These are phyloP conservation scores for Gnathonemus longibarbis DNA, from an alignment of 2,113 vertebrate species.

Conservation along the genomic window DNA sequence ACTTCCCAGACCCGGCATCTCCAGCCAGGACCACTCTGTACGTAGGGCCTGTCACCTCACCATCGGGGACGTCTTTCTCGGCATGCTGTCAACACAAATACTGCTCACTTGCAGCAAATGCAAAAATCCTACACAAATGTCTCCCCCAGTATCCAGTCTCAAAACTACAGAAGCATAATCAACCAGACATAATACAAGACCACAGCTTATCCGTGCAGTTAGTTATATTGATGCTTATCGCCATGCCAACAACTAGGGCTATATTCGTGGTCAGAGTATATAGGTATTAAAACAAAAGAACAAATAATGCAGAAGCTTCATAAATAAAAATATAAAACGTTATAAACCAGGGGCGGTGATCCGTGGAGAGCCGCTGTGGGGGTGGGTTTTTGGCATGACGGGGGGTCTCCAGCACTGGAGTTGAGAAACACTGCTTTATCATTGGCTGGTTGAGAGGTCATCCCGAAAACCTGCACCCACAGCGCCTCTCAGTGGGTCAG, in stretches of 20 bases:
- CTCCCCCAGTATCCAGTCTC: not conserved
- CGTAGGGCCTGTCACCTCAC: conserved; percentile 24
- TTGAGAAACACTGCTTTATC: no score
- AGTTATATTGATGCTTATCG: not conserved
- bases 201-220: not conserved
- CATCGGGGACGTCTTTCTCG: conserved; percentile 23
- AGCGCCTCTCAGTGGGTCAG: no score
- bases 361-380: no score
- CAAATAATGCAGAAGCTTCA: not conserved
- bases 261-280: not conserved
- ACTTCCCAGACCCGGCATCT: conserved; percentile 59
- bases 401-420: no score
- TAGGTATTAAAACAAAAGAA: not conserved
- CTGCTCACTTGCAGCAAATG: not conserved
- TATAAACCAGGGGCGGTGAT: no score
- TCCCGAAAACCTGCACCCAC: no score
- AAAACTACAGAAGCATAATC: not conserved
- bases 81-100: conserved; percentile 25
- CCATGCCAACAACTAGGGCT: not conserved
- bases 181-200: not conserved
- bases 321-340: not conserved
- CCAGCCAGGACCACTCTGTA: conserved; percentile 60
- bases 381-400: no score
- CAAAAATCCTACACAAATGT: not conserved
- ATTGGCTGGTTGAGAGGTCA: no score